Conservation (phyloP, 1,140 invertebrate species). For the Drosophila lini region DNA sequence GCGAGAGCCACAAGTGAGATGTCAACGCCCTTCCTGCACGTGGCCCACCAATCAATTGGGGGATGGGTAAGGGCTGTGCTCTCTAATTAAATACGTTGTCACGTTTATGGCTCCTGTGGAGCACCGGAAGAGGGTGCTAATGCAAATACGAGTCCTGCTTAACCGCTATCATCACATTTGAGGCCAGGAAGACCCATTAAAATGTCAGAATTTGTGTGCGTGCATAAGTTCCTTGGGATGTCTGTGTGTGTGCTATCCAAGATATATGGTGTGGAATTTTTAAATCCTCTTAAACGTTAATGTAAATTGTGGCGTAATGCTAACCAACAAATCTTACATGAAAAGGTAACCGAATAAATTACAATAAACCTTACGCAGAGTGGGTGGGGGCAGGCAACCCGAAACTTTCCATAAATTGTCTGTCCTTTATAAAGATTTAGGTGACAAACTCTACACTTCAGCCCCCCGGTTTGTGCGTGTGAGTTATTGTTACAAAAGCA, state of each 20-base stretch:
- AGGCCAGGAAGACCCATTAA: constrained; percentile 36
- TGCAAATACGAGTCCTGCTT: constrained; percentile 42
- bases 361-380: not conserved
- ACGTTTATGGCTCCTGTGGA: constrained; percentile 47
- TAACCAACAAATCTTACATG: constrained; percentile 14
- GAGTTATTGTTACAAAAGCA: constrained; percentile 53
- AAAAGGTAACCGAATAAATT: constrained; percentile 10
- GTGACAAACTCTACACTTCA: constrained; percentile 24
- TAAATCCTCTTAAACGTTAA: constrained; percentile 42
- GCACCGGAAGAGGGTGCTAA: constrained; percentile 11
- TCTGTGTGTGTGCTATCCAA: not conserved
- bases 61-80: not conserved
- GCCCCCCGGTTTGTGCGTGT: constrained; percentile 59
- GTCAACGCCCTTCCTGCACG: constrained; percentile 40
- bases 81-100: constrained; percentile 65
- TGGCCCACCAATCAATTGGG: constrained; percentile 35
- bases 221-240: constrained; percentile 1
- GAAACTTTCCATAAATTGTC: constrained; percentile 8
- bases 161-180: constrained; percentile 58
- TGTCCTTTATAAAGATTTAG: constrained; percentile 24
- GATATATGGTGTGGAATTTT: constrained; percentile 20
- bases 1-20: constrained; percentile 55
- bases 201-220: constrained; percentile 47
- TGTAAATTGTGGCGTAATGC: constrained; percentile 29
- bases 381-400: not conserved